Base-by-base conservation (phyloP, 2,113 vertebrate species). In the Calyptomena viridis region DNA sequence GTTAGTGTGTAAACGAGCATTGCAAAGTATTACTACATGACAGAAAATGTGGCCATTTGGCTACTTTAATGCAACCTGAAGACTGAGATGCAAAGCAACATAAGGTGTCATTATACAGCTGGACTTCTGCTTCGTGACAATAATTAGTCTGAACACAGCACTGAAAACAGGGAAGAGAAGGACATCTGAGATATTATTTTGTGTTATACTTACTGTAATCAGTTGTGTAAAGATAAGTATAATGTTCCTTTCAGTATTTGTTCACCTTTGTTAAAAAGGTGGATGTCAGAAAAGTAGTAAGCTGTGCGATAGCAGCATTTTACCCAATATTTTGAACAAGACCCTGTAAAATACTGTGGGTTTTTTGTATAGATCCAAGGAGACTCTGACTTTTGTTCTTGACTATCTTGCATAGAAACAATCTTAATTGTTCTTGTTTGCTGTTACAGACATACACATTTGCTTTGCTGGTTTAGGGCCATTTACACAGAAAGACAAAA, bases 391-490 rank as follows among this genome's bases (percentile, higher is more conserved):
- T 2, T 23, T 22, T 42, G 10, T 33, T 71, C 37, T 55, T 92
- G 76, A 3, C 5, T 89, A 5, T 66, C 28, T 90, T 27, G 5
- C 28, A 58, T 9, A 9, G 68, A 74, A 84, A 59, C 1, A 30
- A 42, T 37, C 22, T n/a, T 63, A 81, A 76, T 3, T 58, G 72
- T 46, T 79, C 12, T 4, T 8, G 21, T 68, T 62, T 93, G 6
- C 18, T 27, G 12, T 84, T 63, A 52, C 4, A 69, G 6, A 46
- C 0, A 0, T 7, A 39, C 6, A 3, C 6, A 18, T 52, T 62
- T 75, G 27, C 23, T 71, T 63, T 89, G 7, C 35, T 74, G 17
- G 19, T 46, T 72, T 63, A 67, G 11, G 44, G 15, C 4, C 25
- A 23, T 40, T 64, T 75, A 40, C 30, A 37, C 3, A 25, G 46